These are phyloP conservation scores for Eospalax fontanierii DNA, from an alignment of 2,797 vertebrate genomes.

Conservation along the genomic window DNA sequence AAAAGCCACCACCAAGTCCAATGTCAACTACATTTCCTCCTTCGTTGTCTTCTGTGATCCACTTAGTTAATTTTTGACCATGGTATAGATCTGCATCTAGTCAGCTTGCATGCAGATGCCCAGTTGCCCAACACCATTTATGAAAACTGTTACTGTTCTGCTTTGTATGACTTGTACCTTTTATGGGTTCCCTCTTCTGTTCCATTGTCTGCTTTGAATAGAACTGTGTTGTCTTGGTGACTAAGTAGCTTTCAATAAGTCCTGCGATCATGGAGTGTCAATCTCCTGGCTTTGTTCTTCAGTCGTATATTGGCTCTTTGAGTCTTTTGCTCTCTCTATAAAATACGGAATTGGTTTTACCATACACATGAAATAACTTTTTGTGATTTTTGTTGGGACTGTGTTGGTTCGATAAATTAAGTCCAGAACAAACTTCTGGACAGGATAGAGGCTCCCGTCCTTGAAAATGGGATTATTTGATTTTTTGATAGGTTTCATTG, in stretches of 20 bases:
- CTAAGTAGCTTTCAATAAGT: neutral
- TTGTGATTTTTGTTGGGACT: neutral
- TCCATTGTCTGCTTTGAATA: neutral
- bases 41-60: neutral
- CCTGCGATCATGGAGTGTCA: neutral
- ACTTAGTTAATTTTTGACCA: neutral
- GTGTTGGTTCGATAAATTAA: neutral
- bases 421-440: neutral
- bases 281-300: neutral
- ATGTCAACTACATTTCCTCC: neutral
- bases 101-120: neutral
- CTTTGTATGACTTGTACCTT: neutral
- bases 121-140: neutral
- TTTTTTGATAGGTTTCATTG: neutral
- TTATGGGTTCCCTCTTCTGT: neutral
- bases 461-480: neutral
- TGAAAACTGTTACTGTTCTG: neutral
- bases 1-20: constrained; percentile 1
- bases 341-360: neutral
- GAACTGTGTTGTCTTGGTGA: too few relatives aligned
- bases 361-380: neutral
- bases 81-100: neutral
- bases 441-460: too few relatives aligned
- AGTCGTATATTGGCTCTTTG: neutral
- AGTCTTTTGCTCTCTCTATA: neutral